Evolutionary conservation across 2,888 invertebrate genomes (phyloP).

Genomic region (Phyllotreta cruciferae): DNA sequence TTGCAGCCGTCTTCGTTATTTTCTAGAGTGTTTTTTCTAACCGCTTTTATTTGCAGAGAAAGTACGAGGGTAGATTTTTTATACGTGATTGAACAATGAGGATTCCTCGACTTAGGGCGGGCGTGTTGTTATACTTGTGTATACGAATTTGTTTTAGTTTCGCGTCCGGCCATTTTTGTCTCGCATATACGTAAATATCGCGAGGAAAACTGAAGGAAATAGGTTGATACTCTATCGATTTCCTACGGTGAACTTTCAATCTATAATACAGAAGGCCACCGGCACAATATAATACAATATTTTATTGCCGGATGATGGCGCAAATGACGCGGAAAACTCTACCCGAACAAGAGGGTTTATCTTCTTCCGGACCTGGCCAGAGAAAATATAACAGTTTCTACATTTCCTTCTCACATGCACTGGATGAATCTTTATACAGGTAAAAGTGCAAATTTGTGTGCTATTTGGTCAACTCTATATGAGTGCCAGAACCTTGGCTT

Average conservation of each 20-base stretch:
- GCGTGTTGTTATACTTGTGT: neutral
- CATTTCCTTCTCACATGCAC: neutral
- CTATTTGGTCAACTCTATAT: too few relatives aligned
- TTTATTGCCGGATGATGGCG: constrained; percentile 1
- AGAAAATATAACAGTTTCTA: neutral
- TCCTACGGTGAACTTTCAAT: constrained; percentile 1
- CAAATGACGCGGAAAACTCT: neutral
- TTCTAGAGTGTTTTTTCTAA: constrained; percentile 22
- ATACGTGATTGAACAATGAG: constrained; percentile 23
- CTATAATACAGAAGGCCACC: constrained; percentile 1
- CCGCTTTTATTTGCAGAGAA: constrained; percentile 25
- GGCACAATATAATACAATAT: constrained; percentile 1
- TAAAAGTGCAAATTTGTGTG: too few relatives aligned
- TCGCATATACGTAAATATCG: too few relatives aligned
- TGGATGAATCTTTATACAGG: too few relatives aligned
- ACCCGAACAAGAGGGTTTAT: neutral
- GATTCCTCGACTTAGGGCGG: constrained; percentile 13
- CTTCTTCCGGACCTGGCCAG: neutral
- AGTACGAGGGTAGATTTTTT: constrained; percentile 20
- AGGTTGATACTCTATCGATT: neutral
- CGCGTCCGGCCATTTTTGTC: neutral
- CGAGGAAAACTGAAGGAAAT: neutral
- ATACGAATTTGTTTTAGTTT: constrained; percentile 12
- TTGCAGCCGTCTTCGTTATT: constrained; percentile 24
- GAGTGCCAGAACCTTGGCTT: too few relatives aligned